Evolutionary conservation across 2,797 vertebrate species (phyloP).

Genomic region (Coracias cyanogaster): DNA sequence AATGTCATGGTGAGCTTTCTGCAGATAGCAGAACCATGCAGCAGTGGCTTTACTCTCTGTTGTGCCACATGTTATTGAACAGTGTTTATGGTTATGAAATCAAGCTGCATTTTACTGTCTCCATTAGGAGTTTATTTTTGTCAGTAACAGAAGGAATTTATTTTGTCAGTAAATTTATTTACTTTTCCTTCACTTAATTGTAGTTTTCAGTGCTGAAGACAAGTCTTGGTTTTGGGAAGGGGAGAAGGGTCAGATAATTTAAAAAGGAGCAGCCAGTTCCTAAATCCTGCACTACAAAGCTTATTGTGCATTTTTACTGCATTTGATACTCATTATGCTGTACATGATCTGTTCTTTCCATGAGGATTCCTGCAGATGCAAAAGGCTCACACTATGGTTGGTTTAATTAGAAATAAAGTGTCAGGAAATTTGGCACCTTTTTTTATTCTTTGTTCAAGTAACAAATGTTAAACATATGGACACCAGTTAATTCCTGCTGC

Average conservation of each 20-base stretch:
- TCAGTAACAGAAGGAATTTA: slow-evolving; percentile 10
- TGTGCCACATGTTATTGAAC: background rate
- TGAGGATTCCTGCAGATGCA: slow-evolving; percentile 61
- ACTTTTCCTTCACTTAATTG: slow-evolving; percentile 34
- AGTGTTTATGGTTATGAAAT: background rate
- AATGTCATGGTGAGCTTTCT: background rate
- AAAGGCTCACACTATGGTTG: slow-evolving; percentile 51
- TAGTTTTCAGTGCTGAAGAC: slow-evolving; percentile 32
- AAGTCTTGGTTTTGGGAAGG: background rate
- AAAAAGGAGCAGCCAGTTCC: slow-evolving; percentile 22
- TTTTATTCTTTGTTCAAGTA: slow-evolving; percentile 61
- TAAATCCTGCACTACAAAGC: slow-evolving; percentile 29
- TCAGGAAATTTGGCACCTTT: slow-evolving; percentile 59
- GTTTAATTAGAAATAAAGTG: slow-evolving; percentile 71
- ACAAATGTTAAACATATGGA: slow-evolving; percentile 48
- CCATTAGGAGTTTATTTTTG: slow-evolving; percentile 48
- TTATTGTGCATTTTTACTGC: slow-evolving; percentile 22
- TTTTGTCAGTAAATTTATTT: slow-evolving; percentile 12
- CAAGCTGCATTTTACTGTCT: background rate
- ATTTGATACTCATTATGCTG: slow-evolving; percentile 49
- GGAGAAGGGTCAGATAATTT: background rate
- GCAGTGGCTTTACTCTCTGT: background rate
- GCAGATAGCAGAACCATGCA: background rate
- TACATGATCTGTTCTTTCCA: slow-evolving; percentile 49
- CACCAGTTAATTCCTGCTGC: background rate